Evolutionary conservation across 2,113 vertebrate genomes (phyloP).

Genomic region (Alligator sinensis): DNA sequence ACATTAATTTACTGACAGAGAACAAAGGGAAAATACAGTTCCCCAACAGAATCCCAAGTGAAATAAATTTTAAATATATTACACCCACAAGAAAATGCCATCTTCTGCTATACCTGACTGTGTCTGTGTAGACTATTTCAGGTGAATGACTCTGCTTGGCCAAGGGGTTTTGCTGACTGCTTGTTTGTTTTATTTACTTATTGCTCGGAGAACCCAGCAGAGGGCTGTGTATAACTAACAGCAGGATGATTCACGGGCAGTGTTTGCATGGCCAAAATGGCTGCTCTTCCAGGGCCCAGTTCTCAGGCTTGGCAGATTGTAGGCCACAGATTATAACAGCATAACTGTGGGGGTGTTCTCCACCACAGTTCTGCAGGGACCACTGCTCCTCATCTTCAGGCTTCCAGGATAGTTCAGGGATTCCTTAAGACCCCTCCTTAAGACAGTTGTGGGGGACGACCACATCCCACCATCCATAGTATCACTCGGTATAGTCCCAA

Average conservation of each 20-base stretch:
- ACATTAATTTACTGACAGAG: neutral
- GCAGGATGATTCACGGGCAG: neutral
- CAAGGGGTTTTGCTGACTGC: neutral
- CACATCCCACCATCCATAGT: slow-evolving; percentile 5
- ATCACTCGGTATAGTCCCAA: neutral
- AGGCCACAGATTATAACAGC: neutral
- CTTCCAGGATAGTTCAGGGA: accelerated
- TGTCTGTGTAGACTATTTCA: accelerated
- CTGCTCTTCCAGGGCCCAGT: neutral
- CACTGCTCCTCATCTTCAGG: neutral
- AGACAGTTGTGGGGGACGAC: accelerated
- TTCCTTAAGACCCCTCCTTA: neutral
- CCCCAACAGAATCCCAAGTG: neutral
- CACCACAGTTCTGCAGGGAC: slow-evolving; percentile 1
- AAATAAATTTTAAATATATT: neutral
- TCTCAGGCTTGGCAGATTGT: neutral
- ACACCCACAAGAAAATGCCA: neutral
- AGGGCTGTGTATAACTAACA: neutral
- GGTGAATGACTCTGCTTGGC: neutral
- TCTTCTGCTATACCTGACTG: neutral
- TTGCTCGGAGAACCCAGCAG: neutral
- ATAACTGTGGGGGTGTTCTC: neutral
- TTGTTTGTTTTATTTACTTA: neutral
- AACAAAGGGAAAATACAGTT: neutral
- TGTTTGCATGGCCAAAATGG: neutral